Percentiles rank a stretch among this genome's conserved stretches.
Evolutionary conservation across 2,113 vertebrate genomes (phyloP).

Genomic region (Alligator sinensis): DNA sequence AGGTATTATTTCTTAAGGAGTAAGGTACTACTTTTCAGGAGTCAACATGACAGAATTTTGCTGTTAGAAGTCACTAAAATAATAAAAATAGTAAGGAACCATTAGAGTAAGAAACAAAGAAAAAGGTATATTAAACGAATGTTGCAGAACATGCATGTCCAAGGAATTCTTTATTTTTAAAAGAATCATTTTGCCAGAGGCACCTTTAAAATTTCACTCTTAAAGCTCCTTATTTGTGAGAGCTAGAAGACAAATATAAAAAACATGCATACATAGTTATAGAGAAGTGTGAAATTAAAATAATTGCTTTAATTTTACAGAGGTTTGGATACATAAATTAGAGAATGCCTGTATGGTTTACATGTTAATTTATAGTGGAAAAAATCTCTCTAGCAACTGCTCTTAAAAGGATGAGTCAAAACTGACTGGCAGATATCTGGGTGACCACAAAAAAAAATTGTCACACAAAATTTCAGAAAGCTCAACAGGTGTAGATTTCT

Average conservation of each 20-base stretch:
- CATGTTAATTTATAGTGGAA: slow-evolving; percentile 52
- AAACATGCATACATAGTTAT: too few species aligned
- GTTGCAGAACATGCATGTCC: not conserved
- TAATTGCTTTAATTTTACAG: not conserved
- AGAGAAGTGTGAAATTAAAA: too few species aligned
- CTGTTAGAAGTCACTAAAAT: not conserved
- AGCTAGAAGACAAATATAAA: slow-evolving; percentile 6
- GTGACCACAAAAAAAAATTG: slow-evolving; percentile 72
- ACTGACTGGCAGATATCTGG: slow-evolving; percentile 63
- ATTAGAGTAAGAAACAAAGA: not conserved
- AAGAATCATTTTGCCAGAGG: not conserved
- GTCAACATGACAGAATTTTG: not conserved
- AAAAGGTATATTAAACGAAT: not conserved
- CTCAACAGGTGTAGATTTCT: slow-evolving; percentile 28
- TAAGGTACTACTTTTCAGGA: not conserved
- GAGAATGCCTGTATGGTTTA: not conserved
- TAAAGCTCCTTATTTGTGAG: not conserved
- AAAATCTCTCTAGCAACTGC: slow-evolving; percentile 44
- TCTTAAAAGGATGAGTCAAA: slow-evolving; percentile 39
- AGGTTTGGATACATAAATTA: not conserved
- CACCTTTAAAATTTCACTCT: not conserved
- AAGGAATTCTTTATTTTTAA: not conserved
- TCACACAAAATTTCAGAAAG: slow-evolving; percentile 22
- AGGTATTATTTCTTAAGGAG: not conserved
- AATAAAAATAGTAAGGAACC: not conserved